Evolutionary conservation across 1,140 invertebrate genomes (phyloP).

Genomic region (Meloidogyne chitwoodi): DNA sequence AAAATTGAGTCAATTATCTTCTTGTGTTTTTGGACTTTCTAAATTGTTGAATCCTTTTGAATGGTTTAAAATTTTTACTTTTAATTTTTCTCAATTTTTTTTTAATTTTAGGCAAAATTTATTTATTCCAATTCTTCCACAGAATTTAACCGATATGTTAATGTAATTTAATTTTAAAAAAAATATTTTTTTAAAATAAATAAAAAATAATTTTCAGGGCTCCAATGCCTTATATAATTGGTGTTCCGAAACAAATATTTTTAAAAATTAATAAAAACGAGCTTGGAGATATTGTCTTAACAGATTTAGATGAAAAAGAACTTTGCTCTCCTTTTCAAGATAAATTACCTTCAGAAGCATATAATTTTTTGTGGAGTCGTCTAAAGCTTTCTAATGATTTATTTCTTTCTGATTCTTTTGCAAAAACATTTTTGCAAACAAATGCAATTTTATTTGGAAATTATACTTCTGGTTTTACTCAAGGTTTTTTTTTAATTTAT

Average conservation of each 20-base stretch:
- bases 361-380: slow-evolving; percentile 14
- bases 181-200: slow-evolving; percentile 3
- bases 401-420: slow-evolving; percentile 28
- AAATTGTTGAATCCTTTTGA: slow-evolving; percentile 47
- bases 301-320: slow-evolving; percentile 32
- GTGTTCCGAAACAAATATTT: slow-evolving; percentile 50
- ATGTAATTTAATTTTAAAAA: slow-evolving; percentile 25
- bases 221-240: slow-evolving; percentile 55
- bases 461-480: slow-evolving; percentile 32
- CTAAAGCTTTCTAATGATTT: slow-evolving; percentile 30
- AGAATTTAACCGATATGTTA: slow-evolving; percentile 43
- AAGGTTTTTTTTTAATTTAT: slow-evolving; percentile 13
- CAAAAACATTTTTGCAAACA: slow-evolving; percentile 42
- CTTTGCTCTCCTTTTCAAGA: slow-evolving; percentile 19
- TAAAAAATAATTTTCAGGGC: slow-evolving; percentile 39
- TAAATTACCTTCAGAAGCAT: slow-evolving; percentile 18
- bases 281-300: slow-evolving; percentile 30
- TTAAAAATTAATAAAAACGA: slow-evolving; percentile 22
- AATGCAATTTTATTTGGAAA: slow-evolving; percentile 51
- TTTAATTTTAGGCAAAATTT: slow-evolving; percentile 48
- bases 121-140: slow-evolving; percentile 53
- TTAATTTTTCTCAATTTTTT: slow-evolving; percentile 12
- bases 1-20: slow-evolving; percentile 50
- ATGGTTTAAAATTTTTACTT: slow-evolving; percentile 35
- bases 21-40: slow-evolving; percentile 49